Evolutionary conservation across 2,113 vertebrate species (phyloP).

Genomic region (Chitala chitala): DNA sequence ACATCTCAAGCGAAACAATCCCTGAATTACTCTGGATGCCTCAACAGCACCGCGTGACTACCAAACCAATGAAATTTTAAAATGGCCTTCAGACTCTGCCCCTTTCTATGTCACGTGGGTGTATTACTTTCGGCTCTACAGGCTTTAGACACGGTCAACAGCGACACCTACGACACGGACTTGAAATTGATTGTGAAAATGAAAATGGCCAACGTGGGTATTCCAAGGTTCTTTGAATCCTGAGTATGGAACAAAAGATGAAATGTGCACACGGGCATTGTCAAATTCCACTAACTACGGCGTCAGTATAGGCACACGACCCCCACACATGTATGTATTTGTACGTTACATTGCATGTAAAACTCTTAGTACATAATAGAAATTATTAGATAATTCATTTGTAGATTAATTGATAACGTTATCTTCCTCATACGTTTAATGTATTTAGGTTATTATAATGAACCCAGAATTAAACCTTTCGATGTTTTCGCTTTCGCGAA

Average conservation of each 20-base stretch:
- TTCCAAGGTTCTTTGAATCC: conserved; percentile 18
- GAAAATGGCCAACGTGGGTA: conserved; percentile 27
- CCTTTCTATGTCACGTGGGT: conserved; percentile 70
- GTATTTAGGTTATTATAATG: too few species aligned
- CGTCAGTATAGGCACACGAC: too few species aligned
- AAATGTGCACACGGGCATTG: too few species aligned
- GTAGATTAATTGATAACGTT: too few species aligned
- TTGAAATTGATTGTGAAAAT: conserved; percentile 63
- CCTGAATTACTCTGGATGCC: conserved; percentile 91
- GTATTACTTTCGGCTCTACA: conserved; percentile 53
- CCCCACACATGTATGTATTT: too few species aligned
- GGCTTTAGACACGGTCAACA: conserved; percentile 79
- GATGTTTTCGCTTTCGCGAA: too few species aligned
- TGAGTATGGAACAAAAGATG: conserved; percentile 20
- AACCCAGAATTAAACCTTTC: too few species aligned
- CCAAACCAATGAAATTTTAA: conserved; percentile 98
- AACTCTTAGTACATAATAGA: too few species aligned
- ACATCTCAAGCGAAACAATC: conserved; percentile 99
- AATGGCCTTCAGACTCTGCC: conserved; percentile 93
- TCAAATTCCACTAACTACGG: too few species aligned
- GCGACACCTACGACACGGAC: conserved; percentile 84
- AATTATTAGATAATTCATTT: too few species aligned
- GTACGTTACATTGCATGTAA: too few species aligned
- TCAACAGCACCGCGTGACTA: conserved; percentile 96
- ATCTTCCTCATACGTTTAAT: too few species aligned